These are phyloP conservation scores for Muscina levida DNA, from an alignment of 2,888 invertebrate genomes.

Conservation along the genomic window DNA sequence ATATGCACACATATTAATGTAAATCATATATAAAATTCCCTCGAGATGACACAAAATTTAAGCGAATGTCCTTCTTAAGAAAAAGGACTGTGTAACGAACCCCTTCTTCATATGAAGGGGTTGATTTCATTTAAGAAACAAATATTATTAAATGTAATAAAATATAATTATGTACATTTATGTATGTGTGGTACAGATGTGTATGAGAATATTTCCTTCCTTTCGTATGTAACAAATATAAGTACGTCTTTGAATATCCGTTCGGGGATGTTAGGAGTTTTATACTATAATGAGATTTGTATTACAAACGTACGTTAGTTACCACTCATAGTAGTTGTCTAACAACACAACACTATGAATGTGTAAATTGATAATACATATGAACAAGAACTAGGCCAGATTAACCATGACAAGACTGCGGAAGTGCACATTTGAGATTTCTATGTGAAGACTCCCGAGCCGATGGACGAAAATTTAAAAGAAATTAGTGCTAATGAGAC, in stretches of 20 bases:
- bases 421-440: background rate
- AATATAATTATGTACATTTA: conserved; percentile 59
- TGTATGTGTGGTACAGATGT: too few species aligned
- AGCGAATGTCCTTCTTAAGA: conserved; percentile 7
- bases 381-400: background rate
- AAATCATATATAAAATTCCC: conserved; percentile 31
- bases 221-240: background rate
- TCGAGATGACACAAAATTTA: conserved; percentile 31
- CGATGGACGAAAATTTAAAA: too few species aligned
- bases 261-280: background rate
- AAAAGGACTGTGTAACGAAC: background rate
- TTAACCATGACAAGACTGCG: background rate
- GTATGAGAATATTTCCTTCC: too few species aligned
- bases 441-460: background rate
- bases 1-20: conserved; percentile 20
- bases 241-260: background rate
- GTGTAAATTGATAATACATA: conserved; percentile 19
- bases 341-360: background rate
- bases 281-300: conserved; percentile 10
- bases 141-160: conserved; percentile 64
- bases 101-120: too few species aligned
- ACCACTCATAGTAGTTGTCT: background rate
- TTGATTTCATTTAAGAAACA: conserved; percentile 43
- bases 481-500: too few species aligned
- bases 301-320: conserved; percentile 4